Base-by-base conservation (phyloP, 53 echinoderm and acorn worm genomes). In the Holothuria scabra region DNA sequence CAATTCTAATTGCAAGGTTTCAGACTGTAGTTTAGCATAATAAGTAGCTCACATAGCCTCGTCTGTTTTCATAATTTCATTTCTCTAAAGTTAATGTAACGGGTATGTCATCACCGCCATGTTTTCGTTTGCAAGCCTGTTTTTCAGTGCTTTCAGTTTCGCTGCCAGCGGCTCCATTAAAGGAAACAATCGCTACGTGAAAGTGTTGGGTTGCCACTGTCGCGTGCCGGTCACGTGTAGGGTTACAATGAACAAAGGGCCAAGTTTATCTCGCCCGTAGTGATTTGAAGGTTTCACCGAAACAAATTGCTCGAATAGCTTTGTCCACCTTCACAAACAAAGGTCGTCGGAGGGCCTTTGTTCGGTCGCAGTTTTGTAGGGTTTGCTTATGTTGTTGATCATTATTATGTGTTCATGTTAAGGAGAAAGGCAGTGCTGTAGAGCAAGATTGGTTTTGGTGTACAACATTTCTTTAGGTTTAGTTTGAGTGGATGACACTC, bases 181-280 rank as follows among this genome's bases (percentile, higher is more conserved):
- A 69, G 69, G 34, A 69, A 52, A 52, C n/a, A 11, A 16, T 34
- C n/a, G 34, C 31, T 69, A 34, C 34, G 69, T 69, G 41, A 69
- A 41, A 41, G 65, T 34, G 35, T 33, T 32, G 69, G 69, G 69
- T 69, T 65, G 32, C n/a, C 21, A 34, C 22, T 34, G 69, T 30
- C 69, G 69, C 69, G 69, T 69, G 69, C 69, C 69, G 69, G 69
- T 69, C 69, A 41, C 69, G 69, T 69, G 69, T 69, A 69, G 69
- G 69, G 69, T 30, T 69, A 32, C 31, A 69, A 37, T 69, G 69
- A 69, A 69, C 69, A 69, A 69, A 69, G 69, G 69, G 34, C 12
- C 22, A 69, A 32, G 12, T 32, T 41, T 22, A 69, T 32, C n/a
- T n/a, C 32, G 32, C 34, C 34, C 41, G 69, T 32, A 41, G 69